phyloP scores from a whole-genome alignment of 2,797 vertebrate species.

The Macroramphosus scolopax region DNA sequence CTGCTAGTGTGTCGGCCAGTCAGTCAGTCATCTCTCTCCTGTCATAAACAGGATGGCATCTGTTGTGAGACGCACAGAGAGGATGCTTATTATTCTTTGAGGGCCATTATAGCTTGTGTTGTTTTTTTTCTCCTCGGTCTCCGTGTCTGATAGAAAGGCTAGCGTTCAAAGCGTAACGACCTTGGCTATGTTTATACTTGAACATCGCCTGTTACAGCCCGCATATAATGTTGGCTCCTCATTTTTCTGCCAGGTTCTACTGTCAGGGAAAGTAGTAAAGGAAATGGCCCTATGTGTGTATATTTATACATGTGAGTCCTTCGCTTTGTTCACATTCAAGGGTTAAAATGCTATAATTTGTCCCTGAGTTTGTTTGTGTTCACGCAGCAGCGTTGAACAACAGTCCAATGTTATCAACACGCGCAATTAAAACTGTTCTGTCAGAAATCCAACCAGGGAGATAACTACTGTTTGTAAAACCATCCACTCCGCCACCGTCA shows the following conservation, averaged over 20 bases:
- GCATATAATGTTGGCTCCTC: conserved; percentile 35
- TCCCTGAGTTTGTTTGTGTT: too few relatives aligned
- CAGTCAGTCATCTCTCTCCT: conserved; percentile 40
- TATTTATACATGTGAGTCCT: too few relatives aligned
- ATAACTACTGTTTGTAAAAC: too few relatives aligned
- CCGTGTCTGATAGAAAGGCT: conserved; percentile 33
- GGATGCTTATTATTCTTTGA: conserved; percentile 64
- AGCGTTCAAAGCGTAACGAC: conserved; percentile 45
- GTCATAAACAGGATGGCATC: conserved; percentile 57
- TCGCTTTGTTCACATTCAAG: too few relatives aligned
- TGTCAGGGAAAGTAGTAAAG: conserved; percentile 27
- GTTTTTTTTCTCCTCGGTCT: conserved; percentile 38
- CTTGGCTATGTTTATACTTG: conserved; percentile 48
- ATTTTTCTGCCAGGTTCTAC: conserved; percentile 36
- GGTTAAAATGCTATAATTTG: too few relatives aligned
- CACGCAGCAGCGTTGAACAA: too few relatives aligned
- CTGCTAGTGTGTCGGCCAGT: conserved; percentile 25
- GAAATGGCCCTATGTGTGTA: conserved; percentile 27
- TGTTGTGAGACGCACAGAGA: conserved; percentile 52
- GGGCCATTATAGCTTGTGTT: conserved; percentile 62
- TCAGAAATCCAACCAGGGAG: too few relatives aligned
- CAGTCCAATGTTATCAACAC: too few relatives aligned
- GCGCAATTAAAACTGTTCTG: too few relatives aligned
- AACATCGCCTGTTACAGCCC: conserved; percentile 40
- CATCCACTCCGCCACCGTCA: too few relatives aligned